Percentiles rank a stretch among this genome's conserved stretches.
These are phyloP conservation scores for Coenobita brevimanus DNA, from an alignment of 1,140 invertebrate genomes.

Conservation along the genomic window DNA sequence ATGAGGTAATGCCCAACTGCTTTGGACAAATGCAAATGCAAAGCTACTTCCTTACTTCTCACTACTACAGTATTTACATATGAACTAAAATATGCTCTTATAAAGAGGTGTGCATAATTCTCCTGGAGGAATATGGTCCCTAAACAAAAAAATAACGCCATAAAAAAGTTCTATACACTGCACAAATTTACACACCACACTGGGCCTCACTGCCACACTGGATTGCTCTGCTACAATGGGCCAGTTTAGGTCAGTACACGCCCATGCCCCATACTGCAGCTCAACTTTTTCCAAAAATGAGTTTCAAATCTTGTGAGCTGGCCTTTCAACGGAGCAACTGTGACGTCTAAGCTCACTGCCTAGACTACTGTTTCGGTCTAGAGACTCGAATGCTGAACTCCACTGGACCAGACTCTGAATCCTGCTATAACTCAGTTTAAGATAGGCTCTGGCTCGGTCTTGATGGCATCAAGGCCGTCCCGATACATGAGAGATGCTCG, in stretches of 20 bases:
- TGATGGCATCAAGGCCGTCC: conserved; percentile 48
- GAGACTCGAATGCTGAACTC: too few relatives aligned
- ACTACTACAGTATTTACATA: conserved; percentile 56
- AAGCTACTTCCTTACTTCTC: conserved; percentile 43
- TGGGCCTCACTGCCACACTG: too few relatives aligned
- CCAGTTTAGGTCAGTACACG: too few relatives aligned
- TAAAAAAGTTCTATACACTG: conserved; percentile 30
- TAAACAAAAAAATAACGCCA: conserved; percentile 23
- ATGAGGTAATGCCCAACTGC: conserved; percentile 62
- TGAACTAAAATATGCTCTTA: conserved; percentile 53
- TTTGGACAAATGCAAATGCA: conserved; percentile 58
- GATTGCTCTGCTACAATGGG: too few relatives aligned
- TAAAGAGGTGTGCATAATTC: conserved; percentile 55
- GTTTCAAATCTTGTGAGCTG: too few relatives aligned
- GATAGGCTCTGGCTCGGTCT: conserved; percentile 61
- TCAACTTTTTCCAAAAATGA: too few relatives aligned
- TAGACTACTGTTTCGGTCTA: too few relatives aligned
- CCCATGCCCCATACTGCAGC: too few relatives aligned
- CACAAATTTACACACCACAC: conserved; percentile 31
- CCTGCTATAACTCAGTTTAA: conserved; percentile 39
- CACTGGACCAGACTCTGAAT: too few relatives aligned
- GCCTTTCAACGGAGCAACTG: too few relatives aligned
- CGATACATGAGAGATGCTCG: conserved; percentile 51
- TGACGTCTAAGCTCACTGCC: too few relatives aligned
- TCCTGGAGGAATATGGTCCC: conserved; percentile 59